Base-by-base conservation (phyloP, 2,888 invertebrate genomes). In the Philhelius pedissequus region DNA sequence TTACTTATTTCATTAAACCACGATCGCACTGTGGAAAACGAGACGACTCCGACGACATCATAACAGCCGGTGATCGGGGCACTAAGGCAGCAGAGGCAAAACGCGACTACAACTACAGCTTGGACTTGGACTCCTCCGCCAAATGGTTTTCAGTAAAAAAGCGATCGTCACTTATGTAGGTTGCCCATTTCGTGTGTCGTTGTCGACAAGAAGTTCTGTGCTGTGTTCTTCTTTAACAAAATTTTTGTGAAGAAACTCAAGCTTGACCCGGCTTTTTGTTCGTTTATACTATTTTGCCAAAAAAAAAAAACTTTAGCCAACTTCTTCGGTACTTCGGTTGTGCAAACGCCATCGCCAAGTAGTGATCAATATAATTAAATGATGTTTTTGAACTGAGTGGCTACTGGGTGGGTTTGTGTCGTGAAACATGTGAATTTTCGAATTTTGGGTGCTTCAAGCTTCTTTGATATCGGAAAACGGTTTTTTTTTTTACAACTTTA, bases 151-250 rank as follows among this genome's bases (percentile, higher is more conserved):
- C 86, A 86, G 86, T 86, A 86, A 86, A 86, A 81, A 86, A 86
- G 76, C 86, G 86, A 86, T 86, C 86, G 86, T 86, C 86, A 86
- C 81, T 81, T 77, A 81, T 86, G 76, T 86, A 86, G 86, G 86
- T 81, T 86, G 86, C 81, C 71, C 80, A 84, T 80, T 84, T 68
- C 52, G 83, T 74, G 83, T 83, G 78, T 70, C 75, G 80, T 69
- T 75, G 64, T 75, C 75, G 71, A 62, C 73, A 64, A 81, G 58
- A 81, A 81, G 62, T 80, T 80, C 76, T 76, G 8, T 74, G 30
- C 38, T 77, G 66, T 70, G 43, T 73, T 68, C 58, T 40, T 58
- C 32, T 48, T 48, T 2, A 6, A 32, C 25, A 22, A 40, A 40
- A 2, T 62, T 62, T 38, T 45, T 54, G n/a, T n/a, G 45, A 50